Percentiles rank a stretch among this genome's conserved stretches.
Conservation (phyloP, 2,113 vertebrate species). For the Antigone vipio region DNA sequence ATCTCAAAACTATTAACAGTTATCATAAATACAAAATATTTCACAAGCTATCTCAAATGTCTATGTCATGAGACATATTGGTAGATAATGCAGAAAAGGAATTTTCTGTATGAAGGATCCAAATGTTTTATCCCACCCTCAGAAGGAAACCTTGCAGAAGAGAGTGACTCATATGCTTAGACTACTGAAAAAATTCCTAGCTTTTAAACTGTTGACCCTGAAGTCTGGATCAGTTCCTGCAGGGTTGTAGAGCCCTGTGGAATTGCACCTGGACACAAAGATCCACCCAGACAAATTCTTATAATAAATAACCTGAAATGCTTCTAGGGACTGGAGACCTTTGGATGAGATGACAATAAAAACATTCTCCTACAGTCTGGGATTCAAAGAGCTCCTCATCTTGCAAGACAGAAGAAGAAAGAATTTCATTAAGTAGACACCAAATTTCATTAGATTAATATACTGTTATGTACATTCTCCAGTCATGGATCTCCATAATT, state of each 20-base stretch:
- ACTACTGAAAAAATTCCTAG: neutral
- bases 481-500: neutral
- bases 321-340: neutral
- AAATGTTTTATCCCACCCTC: neutral
- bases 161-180: neutral
- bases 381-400: neutral
- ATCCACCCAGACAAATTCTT: neutral
- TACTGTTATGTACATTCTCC: neutral
- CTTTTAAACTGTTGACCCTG: neutral
- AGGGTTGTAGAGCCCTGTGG: neutral
- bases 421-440: neutral
- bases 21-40: neutral
- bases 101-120: neutral
- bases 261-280: neutral
- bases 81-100: neutral
- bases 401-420: neutral
- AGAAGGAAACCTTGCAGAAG: neutral
- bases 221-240: neutral
- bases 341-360: neutral
- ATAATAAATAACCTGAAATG: neutral
- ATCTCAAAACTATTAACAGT: neutral
- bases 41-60: neutral
- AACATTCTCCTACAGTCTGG: neutral
- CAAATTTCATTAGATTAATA: neutral
- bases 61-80: accelerated